These are phyloP conservation scores for Manis javanica DNA, from an alignment of 2,797 vertebrate genomes.

Conservation along the genomic window DNA sequence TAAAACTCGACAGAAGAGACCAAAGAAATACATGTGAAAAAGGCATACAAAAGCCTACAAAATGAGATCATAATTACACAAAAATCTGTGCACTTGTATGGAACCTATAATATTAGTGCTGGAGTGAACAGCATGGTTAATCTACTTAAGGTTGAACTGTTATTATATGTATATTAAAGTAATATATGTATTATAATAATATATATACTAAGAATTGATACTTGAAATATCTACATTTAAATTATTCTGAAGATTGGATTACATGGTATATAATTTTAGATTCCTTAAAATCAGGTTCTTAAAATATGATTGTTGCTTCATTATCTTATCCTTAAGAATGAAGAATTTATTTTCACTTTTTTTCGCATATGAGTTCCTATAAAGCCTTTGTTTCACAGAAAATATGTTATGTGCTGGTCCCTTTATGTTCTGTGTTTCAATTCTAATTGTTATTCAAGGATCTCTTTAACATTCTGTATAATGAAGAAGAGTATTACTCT, in stretches of 20 bases:
- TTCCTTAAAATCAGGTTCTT: not conserved
- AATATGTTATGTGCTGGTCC: conserved; percentile 54
- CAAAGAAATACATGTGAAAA: not conserved
- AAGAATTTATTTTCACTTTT: conserved; percentile 46
- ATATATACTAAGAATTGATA: not conserved
- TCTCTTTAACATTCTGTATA: conserved; percentile 81
- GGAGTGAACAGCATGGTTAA: not conserved
- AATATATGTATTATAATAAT: not conserved
- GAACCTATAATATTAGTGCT: not conserved
- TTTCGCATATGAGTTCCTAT: conserved; percentile 44
- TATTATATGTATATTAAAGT: not conserved
- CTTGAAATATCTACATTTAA: conserved; percentile 55
- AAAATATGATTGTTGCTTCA: not conserved
- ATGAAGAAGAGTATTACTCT: conserved; percentile 80
- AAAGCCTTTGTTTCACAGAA: conserved; percentile 72
- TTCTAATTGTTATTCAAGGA: conserved; percentile 80
- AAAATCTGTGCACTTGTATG: not conserved
- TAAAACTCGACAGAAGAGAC: not conserved
- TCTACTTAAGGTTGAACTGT: not conserved
- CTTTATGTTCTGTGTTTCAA: conserved; percentile 73
- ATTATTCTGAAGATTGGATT: conserved; percentile 17
- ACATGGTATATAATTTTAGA: conserved; percentile 17
- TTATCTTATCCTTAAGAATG: conserved; percentile 42
- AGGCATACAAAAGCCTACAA: not conserved
- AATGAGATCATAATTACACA: not conserved